phyloP scores from a whole-genome alignment of 1,140 invertebrate species.

The Harpegnathos saltator region DNA sequence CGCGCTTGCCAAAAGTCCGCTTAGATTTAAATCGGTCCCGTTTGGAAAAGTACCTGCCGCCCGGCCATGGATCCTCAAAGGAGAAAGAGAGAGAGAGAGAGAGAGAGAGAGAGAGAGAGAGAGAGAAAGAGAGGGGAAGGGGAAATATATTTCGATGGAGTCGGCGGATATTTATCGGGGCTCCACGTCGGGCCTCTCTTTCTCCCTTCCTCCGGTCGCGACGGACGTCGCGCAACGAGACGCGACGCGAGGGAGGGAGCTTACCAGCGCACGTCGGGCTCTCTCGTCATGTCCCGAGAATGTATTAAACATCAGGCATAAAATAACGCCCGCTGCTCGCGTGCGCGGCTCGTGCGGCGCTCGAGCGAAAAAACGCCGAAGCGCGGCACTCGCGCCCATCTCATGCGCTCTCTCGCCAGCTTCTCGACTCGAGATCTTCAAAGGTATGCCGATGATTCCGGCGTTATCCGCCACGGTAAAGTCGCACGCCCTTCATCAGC shows the following conservation, averaged over 20 bases:
- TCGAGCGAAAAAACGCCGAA: no score
- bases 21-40: slow-evolving; percentile 78
- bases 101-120: no score
- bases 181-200: slow-evolving; percentile 17
- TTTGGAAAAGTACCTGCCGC: slow-evolving; percentile 72
- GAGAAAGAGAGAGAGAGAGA: no score
- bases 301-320: slow-evolving; percentile 12
- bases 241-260: no score
- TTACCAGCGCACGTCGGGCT: no score
- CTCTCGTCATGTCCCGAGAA: not conserved
- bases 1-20: slow-evolving; percentile 75
- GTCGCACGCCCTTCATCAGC: slow-evolving; percentile 35
- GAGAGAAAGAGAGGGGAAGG: no score
- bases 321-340: no score
- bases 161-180: slow-evolving; percentile 54
- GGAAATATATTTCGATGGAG: slow-evolving; percentile 74
- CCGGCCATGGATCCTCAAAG: slow-evolving; percentile 58
- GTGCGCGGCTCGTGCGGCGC: no score
- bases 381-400: no score
- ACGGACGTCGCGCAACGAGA: slow-evolving; percentile 36
- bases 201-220: not conserved
- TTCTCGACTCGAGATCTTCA: not conserved
- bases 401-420: no score
- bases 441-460: slow-evolving; percentile 31
- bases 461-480: slow-evolving; percentile 22